Evolutionary conservation across 2,888 invertebrate genomes (phyloP).

Genomic region (Apotomis betuletana): DNA sequence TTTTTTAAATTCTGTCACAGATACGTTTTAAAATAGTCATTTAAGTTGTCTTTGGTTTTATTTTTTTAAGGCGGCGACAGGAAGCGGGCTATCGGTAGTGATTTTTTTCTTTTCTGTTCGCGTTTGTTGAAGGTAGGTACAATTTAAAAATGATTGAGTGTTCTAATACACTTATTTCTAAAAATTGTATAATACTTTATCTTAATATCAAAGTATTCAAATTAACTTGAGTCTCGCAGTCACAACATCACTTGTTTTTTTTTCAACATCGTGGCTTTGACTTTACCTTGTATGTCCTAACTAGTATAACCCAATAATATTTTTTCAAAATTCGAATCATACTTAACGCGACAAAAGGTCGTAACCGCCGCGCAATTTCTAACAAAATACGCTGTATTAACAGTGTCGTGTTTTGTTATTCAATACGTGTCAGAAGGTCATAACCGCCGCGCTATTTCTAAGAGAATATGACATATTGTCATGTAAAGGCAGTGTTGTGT

Average conservation of each 20-base stretch:
- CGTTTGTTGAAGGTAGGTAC: background rate
- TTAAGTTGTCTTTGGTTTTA: conserved; percentile 30
- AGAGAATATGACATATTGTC: background rate
- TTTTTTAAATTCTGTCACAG: conserved; percentile 59
- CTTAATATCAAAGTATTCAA: too few species aligned
- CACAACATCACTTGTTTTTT: conserved; percentile 6
- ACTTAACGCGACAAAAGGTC: conserved; percentile 20
- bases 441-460: conserved; percentile 23
- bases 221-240: background rate
- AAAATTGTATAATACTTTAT: too few species aligned
- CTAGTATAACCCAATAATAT: conserved; percentile 21
- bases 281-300: conserved; percentile 8
- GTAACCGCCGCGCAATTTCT: conserved; percentile 20
- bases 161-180: too few species aligned
- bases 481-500: background rate
- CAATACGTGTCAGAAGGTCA: conserved; percentile 11
- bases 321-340: conserved; percentile 26
- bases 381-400: background rate
- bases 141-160: background rate
- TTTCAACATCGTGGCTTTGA: conserved; percentile 11
- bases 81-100: conserved; percentile 12
- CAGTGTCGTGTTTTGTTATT: background rate
- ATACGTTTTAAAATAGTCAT: conserved; percentile 55
- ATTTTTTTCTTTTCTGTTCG: background rate
- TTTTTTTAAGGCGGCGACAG: conserved; percentile 24